Base-by-base conservation (phyloP, 2,888 invertebrate species). In the Agrochola litura region DNA sequence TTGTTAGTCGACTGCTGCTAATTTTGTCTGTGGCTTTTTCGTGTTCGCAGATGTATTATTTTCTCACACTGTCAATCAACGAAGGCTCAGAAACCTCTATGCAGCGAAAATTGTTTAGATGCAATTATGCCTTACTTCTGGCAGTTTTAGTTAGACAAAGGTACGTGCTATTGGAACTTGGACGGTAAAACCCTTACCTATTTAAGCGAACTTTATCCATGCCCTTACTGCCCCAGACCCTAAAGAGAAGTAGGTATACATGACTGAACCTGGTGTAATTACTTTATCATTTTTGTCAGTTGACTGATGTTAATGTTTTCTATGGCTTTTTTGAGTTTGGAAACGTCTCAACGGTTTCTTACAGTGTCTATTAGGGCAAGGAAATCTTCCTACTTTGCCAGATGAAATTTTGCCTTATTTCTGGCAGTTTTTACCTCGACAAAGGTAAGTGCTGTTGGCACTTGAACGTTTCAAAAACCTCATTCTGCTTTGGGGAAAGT, bases 201-300 rank as follows among this genome's bases (percentile, higher is more conserved):
- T 56, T 54, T n/a, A 56, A 56, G 85, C 87, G 88, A 87, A 86
- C 89, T 91, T 89, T 89, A 88, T 89, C 81, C 87, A 81, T 79
- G 83, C 66, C 46, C 75, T 92, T 91, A 92, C 92, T 37, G 58
- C 91, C 68, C 43, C 76, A 92, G 92, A 92, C 92, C 91, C 86
- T 92, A 93, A 93, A 93, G 91, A 92, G 90, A 85, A 81, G 77
- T 86, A 10, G 1, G 10, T 43, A 79, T 86, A 81, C 82, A 77
- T 77, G 78, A 56, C 30, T n/a, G 63, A 73, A 67, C 76, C 60
- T 78, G 25, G 46, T 67, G 56, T 77, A 77, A 82, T 83, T 58
- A 73, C 65, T 71, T 71, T 16, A 77, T 76, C 58, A 73, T 77
- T 74, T 79, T 76, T 72, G 77, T 65, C 73, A 73, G 46, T 52